phyloP scores from a whole-genome alignment of 2,113 vertebrate genomes.

The Columba janthina region DNA sequence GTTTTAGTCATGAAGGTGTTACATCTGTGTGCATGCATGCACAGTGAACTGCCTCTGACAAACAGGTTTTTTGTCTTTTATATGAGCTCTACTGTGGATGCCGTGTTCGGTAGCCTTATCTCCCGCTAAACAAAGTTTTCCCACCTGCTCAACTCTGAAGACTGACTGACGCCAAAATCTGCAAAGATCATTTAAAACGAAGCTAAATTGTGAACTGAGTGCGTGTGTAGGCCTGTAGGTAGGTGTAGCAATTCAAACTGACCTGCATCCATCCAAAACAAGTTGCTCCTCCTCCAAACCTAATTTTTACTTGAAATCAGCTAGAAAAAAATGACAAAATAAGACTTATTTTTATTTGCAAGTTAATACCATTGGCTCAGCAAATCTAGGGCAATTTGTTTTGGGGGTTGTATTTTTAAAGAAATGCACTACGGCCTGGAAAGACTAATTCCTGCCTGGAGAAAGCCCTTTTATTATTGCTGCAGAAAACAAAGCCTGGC shows the following conservation, averaged over 20 bases:
- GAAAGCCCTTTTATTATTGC: constrained; percentile 79
- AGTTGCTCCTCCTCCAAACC: constrained; percentile 68
- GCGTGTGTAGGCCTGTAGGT: constrained; percentile 74
- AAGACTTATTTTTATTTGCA: constrained; percentile 72
- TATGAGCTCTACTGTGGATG: constrained; percentile 79
- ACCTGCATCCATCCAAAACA: constrained; percentile 77
- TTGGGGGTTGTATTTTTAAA: constrained; percentile 67
- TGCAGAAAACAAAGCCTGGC: constrained; percentile 78
- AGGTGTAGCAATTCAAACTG: constrained; percentile 75
- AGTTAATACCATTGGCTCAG: constrained; percentile 77
- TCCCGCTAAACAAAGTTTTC: constrained; percentile 47
- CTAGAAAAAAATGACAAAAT: constrained; percentile 68
- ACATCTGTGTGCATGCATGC: fast-evolving
- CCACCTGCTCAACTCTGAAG: constrained; percentile 59
- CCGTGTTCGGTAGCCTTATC: constrained; percentile 80
- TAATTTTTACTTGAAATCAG: constrained; percentile 81
- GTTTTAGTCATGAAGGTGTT: not conserved
- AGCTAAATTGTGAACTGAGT: constrained; percentile 71
- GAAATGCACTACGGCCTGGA: constrained; percentile 78
- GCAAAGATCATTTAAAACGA: constrained; percentile 65
- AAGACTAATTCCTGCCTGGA: constrained; percentile 65
- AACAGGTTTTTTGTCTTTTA: constrained; percentile 56
- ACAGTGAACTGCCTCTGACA: not conserved
- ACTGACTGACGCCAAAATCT: constrained; percentile 62
- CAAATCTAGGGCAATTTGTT: constrained; percentile 73